Conservation (phyloP, 2,888 invertebrate species). For the Eudemis profundana region DNA sequence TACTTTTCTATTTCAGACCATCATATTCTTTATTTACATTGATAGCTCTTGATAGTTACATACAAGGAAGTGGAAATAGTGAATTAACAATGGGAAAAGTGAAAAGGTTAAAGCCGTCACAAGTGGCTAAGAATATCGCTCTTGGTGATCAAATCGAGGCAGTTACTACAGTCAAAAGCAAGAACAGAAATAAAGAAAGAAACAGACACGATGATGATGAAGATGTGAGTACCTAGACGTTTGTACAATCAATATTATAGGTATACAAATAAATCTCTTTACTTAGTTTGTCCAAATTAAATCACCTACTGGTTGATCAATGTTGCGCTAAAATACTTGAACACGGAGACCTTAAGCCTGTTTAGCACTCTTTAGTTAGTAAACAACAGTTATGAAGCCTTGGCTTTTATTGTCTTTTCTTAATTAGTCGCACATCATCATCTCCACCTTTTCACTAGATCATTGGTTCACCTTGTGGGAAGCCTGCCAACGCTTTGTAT, state of each 20-base stretch:
- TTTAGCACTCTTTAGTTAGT: too few relatives aligned
- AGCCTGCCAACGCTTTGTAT: too few relatives aligned
- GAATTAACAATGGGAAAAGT: slow-evolving; percentile 89
- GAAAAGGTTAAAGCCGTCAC: slow-evolving; percentile 88
- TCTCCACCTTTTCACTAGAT: too few relatives aligned
- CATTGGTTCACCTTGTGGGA: too few relatives aligned
- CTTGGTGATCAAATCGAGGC: slow-evolving; percentile 91
- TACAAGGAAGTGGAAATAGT: background rate
- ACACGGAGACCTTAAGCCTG: too few relatives aligned
- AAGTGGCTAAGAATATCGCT: slow-evolving; percentile 82
- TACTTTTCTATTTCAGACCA: background rate
- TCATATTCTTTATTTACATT: background rate
- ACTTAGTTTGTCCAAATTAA: too few relatives aligned
- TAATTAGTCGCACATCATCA: too few relatives aligned
- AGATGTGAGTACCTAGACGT: slow-evolving; percentile 80
- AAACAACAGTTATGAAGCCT: too few relatives aligned
- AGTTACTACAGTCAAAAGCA: slow-evolving; percentile 86
- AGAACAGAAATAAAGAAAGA: slow-evolving; percentile 88
- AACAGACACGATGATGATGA: slow-evolving; percentile 90
- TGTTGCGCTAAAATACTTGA: too few relatives aligned
- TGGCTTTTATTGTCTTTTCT: too few relatives aligned
- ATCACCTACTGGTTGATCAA: too few relatives aligned
- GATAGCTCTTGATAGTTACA: background rate
- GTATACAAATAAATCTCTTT: background rate
- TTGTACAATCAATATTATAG: too few relatives aligned